phyloP scores from a whole-genome alignment of 2,113 vertebrate species.

The Nibea albiflora region DNA sequence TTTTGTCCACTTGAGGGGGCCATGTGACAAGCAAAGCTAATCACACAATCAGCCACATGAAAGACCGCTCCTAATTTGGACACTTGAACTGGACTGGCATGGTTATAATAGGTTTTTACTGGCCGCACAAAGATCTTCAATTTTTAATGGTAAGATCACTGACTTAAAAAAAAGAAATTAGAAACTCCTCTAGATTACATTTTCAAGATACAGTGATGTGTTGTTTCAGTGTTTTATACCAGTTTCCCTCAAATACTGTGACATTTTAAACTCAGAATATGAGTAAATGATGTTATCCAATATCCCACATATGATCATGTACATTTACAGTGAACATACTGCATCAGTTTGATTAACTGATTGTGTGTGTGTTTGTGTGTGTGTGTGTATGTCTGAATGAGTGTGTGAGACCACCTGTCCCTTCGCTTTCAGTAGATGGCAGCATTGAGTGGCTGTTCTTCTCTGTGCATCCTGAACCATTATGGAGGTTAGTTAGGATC shows the following conservation, averaged over 20 bases:
- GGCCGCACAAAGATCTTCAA: fast-evolving
- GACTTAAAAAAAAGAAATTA: background rate
- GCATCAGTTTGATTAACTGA: background rate
- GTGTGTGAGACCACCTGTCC: background rate
- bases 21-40: conserved; percentile 20
- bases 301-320: background rate
- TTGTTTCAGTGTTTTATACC: background rate
- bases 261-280: background rate
- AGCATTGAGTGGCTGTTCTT: conserved; percentile 54
- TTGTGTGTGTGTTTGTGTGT: background rate
- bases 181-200: too few relatives aligned
- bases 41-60: fast-evolving
- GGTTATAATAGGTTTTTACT: background rate
- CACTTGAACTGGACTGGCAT: background rate
- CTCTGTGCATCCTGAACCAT: background rate
- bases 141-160: background rate
- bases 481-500: conserved; percentile 39
- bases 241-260: background rate
- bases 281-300: background rate
- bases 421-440: conserved; percentile 72
- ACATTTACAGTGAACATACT: background rate
- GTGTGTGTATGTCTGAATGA: too few relatives aligned
- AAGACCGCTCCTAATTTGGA: background rate
- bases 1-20: conserved; percentile 74
- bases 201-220: background rate